These are phyloP conservation scores for Athrips mouffetella DNA, from an alignment of 2,888 invertebrate genomes.

Conservation along the genomic window DNA sequence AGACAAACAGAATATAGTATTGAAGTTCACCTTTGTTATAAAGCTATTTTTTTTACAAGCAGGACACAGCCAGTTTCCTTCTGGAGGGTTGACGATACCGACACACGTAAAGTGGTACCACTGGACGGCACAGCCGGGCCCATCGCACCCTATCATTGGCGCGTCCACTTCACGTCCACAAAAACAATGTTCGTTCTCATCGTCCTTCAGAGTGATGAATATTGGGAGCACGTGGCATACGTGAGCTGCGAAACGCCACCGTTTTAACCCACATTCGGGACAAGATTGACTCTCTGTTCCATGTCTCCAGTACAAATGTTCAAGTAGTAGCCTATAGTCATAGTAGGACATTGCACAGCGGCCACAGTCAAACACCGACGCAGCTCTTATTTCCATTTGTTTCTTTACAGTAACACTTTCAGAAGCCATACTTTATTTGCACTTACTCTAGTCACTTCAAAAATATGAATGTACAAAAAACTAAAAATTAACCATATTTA, in stretches of 20 bases:
- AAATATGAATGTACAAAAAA: no score
- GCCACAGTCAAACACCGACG: constrained; percentile 38
- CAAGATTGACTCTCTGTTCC: constrained; percentile 55
- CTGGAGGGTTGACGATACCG: constrained; percentile 44
- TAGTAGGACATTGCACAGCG: constrained; percentile 45
- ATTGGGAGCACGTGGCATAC: constrained; percentile 52
- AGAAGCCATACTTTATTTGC: no score
- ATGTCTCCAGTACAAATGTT: constrained; percentile 61
- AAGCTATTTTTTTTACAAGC: constrained; percentile 31
- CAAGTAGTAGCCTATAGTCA: constrained; percentile 49
- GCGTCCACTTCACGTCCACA: constrained; percentile 46
- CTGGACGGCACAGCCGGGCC: constrained; percentile 38
- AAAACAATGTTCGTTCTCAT: constrained; percentile 43
- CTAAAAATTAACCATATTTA: no score
- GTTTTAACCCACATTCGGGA: constrained; percentile 41
- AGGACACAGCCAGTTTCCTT: constrained; percentile 57
- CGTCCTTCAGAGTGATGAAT: constrained; percentile 30
- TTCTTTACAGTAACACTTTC: no score
- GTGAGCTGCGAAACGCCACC: constrained; percentile 53
- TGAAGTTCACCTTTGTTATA: constrained; percentile 24
- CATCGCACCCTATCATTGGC: constrained; percentile 60
- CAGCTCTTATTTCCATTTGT: neutral
- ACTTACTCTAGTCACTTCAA: no score
- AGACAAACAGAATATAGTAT: neutral
- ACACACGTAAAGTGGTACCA: constrained; percentile 62